Evolutionary conservation across 2,888 invertebrate species (phyloP).

Genomic region (Callosobruchus maculatus): DNA sequence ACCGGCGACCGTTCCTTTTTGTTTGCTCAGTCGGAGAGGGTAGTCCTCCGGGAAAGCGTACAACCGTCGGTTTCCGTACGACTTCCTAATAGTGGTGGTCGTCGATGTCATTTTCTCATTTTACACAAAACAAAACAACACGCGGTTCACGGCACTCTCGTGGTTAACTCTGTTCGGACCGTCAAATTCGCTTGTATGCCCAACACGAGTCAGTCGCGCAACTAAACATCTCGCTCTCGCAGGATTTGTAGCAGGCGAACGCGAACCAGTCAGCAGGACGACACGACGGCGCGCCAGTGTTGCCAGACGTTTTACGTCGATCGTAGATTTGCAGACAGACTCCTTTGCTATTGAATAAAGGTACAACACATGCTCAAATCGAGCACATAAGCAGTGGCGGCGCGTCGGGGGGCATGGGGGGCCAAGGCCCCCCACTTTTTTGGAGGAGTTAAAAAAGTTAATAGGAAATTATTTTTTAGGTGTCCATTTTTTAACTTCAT

Average conservation of each 20-base stretch:
- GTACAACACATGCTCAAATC: too few species aligned
- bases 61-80: constrained; percentile 47
- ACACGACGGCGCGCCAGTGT: background rate
- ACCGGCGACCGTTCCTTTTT: constrained; percentile 35
- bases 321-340: too few species aligned
- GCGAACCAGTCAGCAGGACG: background rate
- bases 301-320: background rate
- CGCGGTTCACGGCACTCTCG: background rate
- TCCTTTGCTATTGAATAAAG: too few species aligned
- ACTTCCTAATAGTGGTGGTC: constrained; percentile 46
- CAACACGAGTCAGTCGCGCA: too few species aligned
- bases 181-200: too few species aligned
- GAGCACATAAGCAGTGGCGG: too few species aligned
- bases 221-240: too few species aligned
- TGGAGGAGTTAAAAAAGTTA: too few species aligned
- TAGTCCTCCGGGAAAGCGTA: constrained; percentile 48
- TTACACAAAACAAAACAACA: constrained; percentile 9
- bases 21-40: constrained; percentile 42
- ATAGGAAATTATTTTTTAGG: too few species aligned
- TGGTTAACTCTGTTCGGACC: background rate
- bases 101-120: constrained; percentile 44
- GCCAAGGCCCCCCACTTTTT: too few species aligned
- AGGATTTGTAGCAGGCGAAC: background rate
- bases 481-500: too few species aligned
- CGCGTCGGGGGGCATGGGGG: too few species aligned